Evolutionary conservation across 2,888 invertebrate species (phyloP), one percentile per base, ranked within the genome.

Genomic region (Leucoptera coffeella): DNA sequence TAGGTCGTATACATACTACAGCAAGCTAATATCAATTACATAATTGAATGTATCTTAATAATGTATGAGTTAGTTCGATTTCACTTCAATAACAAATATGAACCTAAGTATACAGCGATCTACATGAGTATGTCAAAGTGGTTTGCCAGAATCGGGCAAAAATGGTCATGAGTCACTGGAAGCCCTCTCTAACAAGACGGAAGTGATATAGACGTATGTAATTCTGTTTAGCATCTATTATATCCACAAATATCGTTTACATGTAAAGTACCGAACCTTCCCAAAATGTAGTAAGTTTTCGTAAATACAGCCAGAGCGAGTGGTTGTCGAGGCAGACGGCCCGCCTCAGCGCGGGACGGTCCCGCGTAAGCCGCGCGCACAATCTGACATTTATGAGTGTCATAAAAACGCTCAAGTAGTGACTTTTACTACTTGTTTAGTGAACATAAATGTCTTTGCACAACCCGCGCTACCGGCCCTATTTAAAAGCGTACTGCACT

Each of bases 391-490:
- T 72, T 72, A 72, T 67, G 72, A 69, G 60, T 57, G 67, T 65
- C 62, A 69, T 72, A 72, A 72, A 72, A 69, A 71, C 72, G 65
- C 67, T 72, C 71, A 69, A 72, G 67, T 57, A 69, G 65, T 67
- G 72, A 72, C 72, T 72, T 72, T 72, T 71, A 72, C 71, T 72
- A 71, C 72, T 72, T 72, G 72, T 73, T 72, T 72, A 72, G 72
- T 67, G 71, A 65, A 71, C 72, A 73, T 73, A 71, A 72, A 72
- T 69, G 72, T 73, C 72, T 71, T 65, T 65, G 65, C 65, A 59
- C 67, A 65, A 49, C 64, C 58, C 65, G 58, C 53, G 60, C 52
- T 58, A 55, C 56, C 57, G 61, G 56, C 59, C 65, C 65, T 67
- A 69, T 69, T 69, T 67, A 69, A 67, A 69, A 67, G 65, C 64